Conservation (phyloP, 2,888 invertebrate species). For the Clivina fossor region DNA sequence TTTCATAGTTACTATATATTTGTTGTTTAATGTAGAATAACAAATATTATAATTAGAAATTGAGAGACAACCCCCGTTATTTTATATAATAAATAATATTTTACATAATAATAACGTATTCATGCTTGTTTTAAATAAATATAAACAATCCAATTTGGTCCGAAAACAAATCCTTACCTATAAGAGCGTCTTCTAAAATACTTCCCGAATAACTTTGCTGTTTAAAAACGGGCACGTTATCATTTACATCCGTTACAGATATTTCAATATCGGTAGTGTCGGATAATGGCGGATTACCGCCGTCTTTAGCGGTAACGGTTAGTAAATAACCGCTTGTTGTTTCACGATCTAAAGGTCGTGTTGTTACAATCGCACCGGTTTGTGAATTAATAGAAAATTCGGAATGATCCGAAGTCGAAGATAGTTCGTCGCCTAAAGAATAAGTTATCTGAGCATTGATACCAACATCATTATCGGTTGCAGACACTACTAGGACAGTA, state of each 20-base stretch:
- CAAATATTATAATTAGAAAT: too few species aligned
- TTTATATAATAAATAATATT: too few species aligned
- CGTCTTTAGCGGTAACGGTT: slow-evolving; percentile 90
- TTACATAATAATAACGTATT: too few species aligned
- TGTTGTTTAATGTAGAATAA: too few species aligned
- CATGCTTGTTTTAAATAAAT: background rate
- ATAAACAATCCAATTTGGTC: background rate
- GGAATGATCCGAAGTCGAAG: slow-evolving; percentile 60
- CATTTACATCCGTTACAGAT: slow-evolving; percentile 93
- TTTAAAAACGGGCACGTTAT: slow-evolving; percentile 87
- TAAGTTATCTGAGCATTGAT: slow-evolving; percentile 89
- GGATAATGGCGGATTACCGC: slow-evolving; percentile 85
- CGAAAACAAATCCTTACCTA: slow-evolving; percentile 58
- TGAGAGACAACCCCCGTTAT: too few species aligned
- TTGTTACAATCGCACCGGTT: slow-evolving; percentile 91
- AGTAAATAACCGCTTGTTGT: slow-evolving; percentile 77
- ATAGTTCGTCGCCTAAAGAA: slow-evolving; percentile 69
- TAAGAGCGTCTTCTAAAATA: slow-evolving; percentile 84
- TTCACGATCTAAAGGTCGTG: slow-evolving; percentile 84
- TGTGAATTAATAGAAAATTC: slow-evolving; percentile 87
- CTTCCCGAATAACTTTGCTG: slow-evolving; percentile 79
- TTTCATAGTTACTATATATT: too few species aligned
- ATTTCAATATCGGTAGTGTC: slow-evolving; percentile 97
- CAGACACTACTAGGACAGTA: slow-evolving; percentile 88
- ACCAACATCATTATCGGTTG: slow-evolving; percentile 92